A percentile compares a stretch with the other conserved stretches of the same genome.
These are phyloP conservation scores for Cinclus cinclus DNA, from an alignment of 2,113 vertebrate genomes.

Conservation along the genomic window DNA sequence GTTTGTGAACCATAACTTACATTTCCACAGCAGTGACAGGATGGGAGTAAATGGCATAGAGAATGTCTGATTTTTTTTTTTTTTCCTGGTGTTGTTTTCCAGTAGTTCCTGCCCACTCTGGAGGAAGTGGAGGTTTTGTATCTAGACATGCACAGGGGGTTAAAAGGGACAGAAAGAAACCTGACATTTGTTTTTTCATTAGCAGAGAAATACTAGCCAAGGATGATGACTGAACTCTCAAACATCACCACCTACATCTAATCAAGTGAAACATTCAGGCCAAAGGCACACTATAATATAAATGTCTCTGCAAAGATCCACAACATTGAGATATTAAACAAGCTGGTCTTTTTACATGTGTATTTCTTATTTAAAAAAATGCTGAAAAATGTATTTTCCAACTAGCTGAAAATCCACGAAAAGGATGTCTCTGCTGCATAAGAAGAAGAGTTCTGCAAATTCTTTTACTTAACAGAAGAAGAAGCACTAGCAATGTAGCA, in stretches of 20 bases:
- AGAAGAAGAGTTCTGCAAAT: not conserved
- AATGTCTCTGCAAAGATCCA: not conserved
- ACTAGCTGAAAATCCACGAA: not conserved
- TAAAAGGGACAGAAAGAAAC: not conserved
- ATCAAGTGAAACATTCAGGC: not conserved
- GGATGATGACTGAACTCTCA: not conserved
- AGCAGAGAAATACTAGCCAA: not conserved
- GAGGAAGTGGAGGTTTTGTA: not conserved
- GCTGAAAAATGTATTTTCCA: not conserved
- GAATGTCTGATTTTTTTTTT: not conserved
- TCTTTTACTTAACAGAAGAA: not conserved
- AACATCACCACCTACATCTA: not conserved
- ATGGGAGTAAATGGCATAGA: slow-evolving; percentile 16
- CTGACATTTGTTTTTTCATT: not conserved
- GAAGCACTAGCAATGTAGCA: rapidly evolving
- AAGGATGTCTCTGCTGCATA: not conserved
- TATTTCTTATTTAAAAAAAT: not conserved
- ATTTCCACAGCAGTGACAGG: slow-evolving; percentile 5
- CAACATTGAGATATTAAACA: not conserved
- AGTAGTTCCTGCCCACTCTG: not conserved
- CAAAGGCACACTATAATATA: not conserved
- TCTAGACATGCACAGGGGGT: not conserved
- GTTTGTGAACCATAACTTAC: not conserved
- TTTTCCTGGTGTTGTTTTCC: not conserved
- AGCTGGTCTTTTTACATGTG: not conserved